A percentile compares a stretch with the other conserved stretches of the same genome.
phyloP scores from a whole-genome alignment of 2,113 vertebrate genomes.

The cat (Felis catus) region DNA sequence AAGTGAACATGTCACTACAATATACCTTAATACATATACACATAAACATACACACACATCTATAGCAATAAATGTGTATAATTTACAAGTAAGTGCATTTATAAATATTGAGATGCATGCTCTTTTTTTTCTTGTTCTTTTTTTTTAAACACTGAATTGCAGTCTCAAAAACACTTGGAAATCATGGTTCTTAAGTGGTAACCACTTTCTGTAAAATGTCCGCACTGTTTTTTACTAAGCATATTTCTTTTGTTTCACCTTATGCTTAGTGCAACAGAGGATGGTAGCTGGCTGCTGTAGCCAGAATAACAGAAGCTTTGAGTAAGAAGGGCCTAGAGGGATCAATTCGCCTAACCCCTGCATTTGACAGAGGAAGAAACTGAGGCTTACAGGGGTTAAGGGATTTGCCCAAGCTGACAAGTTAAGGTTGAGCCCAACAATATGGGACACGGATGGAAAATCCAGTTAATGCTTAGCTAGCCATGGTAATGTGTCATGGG shows the following conservation, averaged over 20 bases:
- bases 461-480: constrained; percentile 77
- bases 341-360: constrained; percentile 56
- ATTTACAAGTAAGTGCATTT: neutral
- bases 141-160: neutral
- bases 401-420: constrained; percentile 77
- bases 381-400: constrained; percentile 75
- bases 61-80: neutral
- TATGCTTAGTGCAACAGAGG: neutral
- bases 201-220: neutral
- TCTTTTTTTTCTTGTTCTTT: neutral
- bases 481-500: constrained; percentile 69
- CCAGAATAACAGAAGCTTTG: constrained; percentile 42
- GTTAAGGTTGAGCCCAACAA: constrained; percentile 70
- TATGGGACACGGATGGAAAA: constrained; percentile 67
- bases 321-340: constrained; percentile 23
- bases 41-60: neutral
- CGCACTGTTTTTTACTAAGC: neutral
- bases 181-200: neutral
- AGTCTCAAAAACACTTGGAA: neutral
- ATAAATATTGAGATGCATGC: neutral
- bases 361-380: constrained; percentile 77
- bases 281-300: neutral
- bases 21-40: neutral
- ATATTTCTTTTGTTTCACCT: constrained; percentile 15
- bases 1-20: neutral